Evolutionary conservation across 2,113 vertebrate genomes (phyloP), one percentile per base, ranked within the genome.

Genomic region (Chaenocephalus aceratus): DNA sequence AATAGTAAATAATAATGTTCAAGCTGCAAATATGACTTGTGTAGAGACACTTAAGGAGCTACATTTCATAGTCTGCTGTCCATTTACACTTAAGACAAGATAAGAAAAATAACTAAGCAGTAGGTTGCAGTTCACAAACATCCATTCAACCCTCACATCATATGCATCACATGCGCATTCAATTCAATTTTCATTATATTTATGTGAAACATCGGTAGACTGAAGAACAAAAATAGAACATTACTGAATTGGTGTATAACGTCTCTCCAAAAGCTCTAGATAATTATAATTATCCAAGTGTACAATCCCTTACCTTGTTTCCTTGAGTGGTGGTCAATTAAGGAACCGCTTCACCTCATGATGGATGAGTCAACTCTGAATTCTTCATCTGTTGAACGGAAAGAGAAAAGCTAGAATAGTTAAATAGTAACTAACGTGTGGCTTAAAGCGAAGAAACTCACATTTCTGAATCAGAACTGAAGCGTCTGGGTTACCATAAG

Each of bases 401-500:
- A 11, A 64, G 3, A 77, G 15, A 59, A 57, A 44, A 45, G 45
- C 46, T 18, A 30, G 5, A 56, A 64, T 81, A 79, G 73, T 9
- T 18, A 15, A 48, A 4, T 48, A 41, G 7, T 41, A 6, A 41
- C 13, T 30, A 84, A 72, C 14, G 21, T 56, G 72, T 2, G 13
- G 66, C 49, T 66, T 21, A 21, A 16, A 62, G 48, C 48, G 52
- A 54, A 72, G 41, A 72, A 73, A 77, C 56, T 79, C 34, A 52
- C 69, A 86, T 86, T 65, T 82, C 82, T 90, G 72, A 88, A 85
- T 92, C 77, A 80, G 66, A 90, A 75, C 46, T 86, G 77, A 89
- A 89, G 89, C 88, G 88, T 85, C 76, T 85, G 86, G 87, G 89
- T 91, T 79, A 90, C 68, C 46, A 21, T 45, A 59, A 87, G 59